phyloP scores from a whole-genome alignment of 2,888 invertebrate genomes.

The Agrypnus murinus region DNA sequence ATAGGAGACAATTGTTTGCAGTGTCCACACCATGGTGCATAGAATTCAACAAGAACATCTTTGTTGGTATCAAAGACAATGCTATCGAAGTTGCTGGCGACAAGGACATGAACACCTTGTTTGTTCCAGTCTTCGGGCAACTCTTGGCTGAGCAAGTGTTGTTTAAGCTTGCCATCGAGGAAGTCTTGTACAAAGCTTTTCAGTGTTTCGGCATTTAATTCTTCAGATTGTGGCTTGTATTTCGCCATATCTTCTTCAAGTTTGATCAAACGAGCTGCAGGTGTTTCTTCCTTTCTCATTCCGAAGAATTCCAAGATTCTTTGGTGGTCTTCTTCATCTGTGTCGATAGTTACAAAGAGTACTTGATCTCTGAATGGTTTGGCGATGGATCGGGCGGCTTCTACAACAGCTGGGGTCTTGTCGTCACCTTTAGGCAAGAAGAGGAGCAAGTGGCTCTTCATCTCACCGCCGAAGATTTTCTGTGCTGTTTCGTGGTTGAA shows the following conservation, averaged over 20 bases:
- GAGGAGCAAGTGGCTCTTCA: slow-evolving; percentile 96
- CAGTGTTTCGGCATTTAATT: slow-evolving; percentile 81
- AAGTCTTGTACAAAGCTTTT: slow-evolving; percentile 90
- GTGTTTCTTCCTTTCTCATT: slow-evolving; percentile 94
- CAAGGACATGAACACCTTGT: slow-evolving; percentile 92
- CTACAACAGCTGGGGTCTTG: slow-evolving; percentile 84
- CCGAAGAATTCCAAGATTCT: slow-evolving; percentile 99
- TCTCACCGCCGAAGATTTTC: slow-evolving; percentile 98
- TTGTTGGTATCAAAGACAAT: slow-evolving; percentile 91
- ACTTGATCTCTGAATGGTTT: slow-evolving; percentile 93
- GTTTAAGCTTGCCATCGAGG: slow-evolving; percentile 94
- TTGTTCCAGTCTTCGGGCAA: slow-evolving; percentile 98
- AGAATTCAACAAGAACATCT: slow-evolving; percentile 98
- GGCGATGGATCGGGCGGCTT: slow-evolving; percentile 87
- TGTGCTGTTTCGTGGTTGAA: slow-evolving; percentile 98
- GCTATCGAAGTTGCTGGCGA: slow-evolving; percentile 96
- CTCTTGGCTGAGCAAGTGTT: slow-evolving; percentile 95
- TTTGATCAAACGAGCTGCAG: slow-evolving; percentile 92
- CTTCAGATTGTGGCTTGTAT: slow-evolving; percentile 91
- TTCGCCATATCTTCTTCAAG: slow-evolving; percentile 98
- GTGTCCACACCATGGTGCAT: slow-evolving; percentile 99
- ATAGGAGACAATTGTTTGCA: slow-evolving; percentile 98
- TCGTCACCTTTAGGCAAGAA: slow-evolving; percentile 95
- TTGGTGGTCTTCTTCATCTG: slow-evolving; percentile 96
- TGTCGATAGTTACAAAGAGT: slow-evolving; percentile 96